Conservation (phyloP, 2,797 vertebrate species). For the Pampus argenteus region DNA sequence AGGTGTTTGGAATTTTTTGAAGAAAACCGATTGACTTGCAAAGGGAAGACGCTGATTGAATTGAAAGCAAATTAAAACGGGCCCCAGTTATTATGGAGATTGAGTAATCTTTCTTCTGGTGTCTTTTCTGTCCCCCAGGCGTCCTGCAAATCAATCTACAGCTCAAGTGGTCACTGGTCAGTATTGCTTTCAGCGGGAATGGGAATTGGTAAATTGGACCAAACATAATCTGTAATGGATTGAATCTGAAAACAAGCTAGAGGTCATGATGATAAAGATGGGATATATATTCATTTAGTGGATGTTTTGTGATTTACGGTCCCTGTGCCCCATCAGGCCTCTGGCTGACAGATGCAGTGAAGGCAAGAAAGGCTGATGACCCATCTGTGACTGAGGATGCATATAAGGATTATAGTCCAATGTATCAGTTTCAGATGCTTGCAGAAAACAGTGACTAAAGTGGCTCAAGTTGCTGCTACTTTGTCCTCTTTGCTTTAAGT, state of each 20-base stretch:
- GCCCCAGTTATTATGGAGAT: conserved; percentile 61
- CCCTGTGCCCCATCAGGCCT: conserved; percentile 15
- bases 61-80: conserved; percentile 56
- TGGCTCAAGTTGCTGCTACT: conserved; percentile 1
- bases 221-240: conserved; percentile 56
- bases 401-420: conserved; percentile 15
- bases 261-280: conserved; percentile 59
- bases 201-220: conserved; percentile 46
- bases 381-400: conserved; percentile 20
- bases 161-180: conserved; percentile 66
- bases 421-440: not conserved
- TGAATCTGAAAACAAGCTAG: conserved; percentile 61
- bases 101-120: conserved; percentile 66
- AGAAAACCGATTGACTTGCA: conserved; percentile 25
- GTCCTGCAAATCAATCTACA: conserved; percentile 59
- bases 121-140: conserved; percentile 47
- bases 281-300: conserved; percentile 46
- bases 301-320: conserved; percentile 42
- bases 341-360: conserved; percentile 19
- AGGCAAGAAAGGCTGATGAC: conserved; percentile 18
- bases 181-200: conserved; percentile 51
- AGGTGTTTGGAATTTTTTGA: conserved; percentile 30
- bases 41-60: conserved; percentile 50
- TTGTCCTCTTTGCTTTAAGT: not conserved
- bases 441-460: not conserved